Base-by-base conservation (phyloP, 2,888 invertebrate species). In the Pyrrhosoma nymphula region DNA sequence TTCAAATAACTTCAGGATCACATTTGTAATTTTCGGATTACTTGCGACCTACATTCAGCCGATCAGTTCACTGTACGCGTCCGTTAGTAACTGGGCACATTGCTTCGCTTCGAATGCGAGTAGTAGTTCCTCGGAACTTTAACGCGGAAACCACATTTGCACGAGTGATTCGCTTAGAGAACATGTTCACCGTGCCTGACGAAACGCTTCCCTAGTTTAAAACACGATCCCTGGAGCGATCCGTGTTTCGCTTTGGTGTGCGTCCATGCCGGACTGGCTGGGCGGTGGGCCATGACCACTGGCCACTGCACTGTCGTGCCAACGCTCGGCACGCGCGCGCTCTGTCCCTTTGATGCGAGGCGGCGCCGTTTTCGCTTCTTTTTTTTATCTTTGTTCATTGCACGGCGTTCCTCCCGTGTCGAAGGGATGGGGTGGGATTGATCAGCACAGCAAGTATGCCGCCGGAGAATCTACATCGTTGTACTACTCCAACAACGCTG, bases 371-470 rank as follows among this genome's bases (percentile, higher is more conserved):
- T 8, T 8, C 47, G 47, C 47, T 8, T n/a, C 69, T 20, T n/a
- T 23, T 69, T 69, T 69, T 69, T 69, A 26, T n/a, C 47, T 47
- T 47, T 47, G 2, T 47, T 47, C 2, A 47, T 4, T 47, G 47
- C 47, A n/a, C 26, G 69, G 10, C 69, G 69, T 26, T 69, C 8
- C 69, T 69, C 26, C 47, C n/a, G 8, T 4, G 26, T 69, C 0
- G 26, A 69, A 0, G 69, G n/a, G 69, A 69, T 3, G 47, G 47
- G 47, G 16, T 18, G 56, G 56, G 30, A 90, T 90, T 56, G 90
- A 56, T n/a, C 90, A n/a, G 90, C 90, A 56, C 90, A 90, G 89
- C 35, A 47, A 89, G 18, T 90, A 26, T n/a, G 90, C 56, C n/a
- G 55, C 30, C 56, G 47, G 47, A 47, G 56, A 23, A 56, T 90